These are phyloP conservation scores for Sphaerophoria rueppellii DNA, from an alignment of 2,888 invertebrate species.

Conservation along the genomic window DNA sequence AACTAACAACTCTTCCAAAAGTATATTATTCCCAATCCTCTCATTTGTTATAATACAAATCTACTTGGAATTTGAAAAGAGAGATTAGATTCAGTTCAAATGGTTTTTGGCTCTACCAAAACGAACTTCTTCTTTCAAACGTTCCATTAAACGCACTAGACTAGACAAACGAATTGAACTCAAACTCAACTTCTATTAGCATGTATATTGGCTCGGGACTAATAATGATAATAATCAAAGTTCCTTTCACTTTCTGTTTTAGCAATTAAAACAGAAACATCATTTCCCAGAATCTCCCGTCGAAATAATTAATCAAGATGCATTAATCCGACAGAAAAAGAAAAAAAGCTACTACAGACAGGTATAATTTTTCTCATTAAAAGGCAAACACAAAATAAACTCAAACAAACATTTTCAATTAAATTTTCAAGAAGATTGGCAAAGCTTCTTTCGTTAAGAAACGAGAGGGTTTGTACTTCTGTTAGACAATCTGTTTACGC, in stretches of 20 bases:
- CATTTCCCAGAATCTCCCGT: conserved; percentile 53
- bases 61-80: conserved; percentile 50
- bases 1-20: conserved; percentile 25
- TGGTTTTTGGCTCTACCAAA: background rate
- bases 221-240: conserved; percentile 34
- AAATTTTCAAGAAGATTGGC: conserved; percentile 10
- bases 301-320: conserved; percentile 59
- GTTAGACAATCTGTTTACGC: conserved; percentile 11
- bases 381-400: conserved; percentile 25
- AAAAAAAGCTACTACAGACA: background rate
- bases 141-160: conserved; percentile 2
- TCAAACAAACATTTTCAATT: conserved; percentile 49
- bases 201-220: conserved; percentile 5
- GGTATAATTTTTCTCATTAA: conserved; percentile 49
- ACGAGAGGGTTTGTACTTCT: background rate
- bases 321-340: conserved; percentile 47
- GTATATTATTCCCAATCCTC: conserved; percentile 37
- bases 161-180: conserved; percentile 31
- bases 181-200: conserved; percentile 7
- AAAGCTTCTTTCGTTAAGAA: background rate
- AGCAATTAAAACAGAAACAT: conserved; percentile 56
- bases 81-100: conserved; percentile 22
- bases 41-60: conserved; percentile 43
- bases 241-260: conserved; percentile 61
- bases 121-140: conserved; percentile 24